Conservation (phyloP, 2,113 vertebrate genomes). For the Euleptes europaea region DNA sequence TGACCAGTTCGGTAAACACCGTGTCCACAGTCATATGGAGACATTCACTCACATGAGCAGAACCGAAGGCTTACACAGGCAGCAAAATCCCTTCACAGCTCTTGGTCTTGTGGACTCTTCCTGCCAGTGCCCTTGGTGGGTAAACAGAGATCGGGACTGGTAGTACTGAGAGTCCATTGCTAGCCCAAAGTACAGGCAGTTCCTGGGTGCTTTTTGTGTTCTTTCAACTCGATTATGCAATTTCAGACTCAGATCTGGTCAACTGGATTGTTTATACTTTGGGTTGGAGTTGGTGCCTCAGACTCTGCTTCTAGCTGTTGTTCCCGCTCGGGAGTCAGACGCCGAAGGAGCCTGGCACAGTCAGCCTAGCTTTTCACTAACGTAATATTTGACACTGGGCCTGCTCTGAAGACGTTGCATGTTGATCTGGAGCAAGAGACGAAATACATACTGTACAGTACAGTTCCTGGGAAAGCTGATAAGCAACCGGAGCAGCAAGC, state of each 20-base stretch:
- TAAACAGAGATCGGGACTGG: neutral
- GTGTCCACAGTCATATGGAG: neutral
- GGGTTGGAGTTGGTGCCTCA: neutral
- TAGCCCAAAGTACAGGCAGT: constrained; percentile 1
- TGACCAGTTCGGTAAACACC: neutral
- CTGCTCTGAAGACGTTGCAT: neutral
- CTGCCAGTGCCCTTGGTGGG: neutral
- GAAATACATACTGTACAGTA: constrained; percentile 30
- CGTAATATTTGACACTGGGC: constrained; percentile 9
- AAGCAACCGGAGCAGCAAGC: neutral
- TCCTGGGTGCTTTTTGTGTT: neutral
- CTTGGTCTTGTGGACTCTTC: neutral
- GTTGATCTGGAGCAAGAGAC: neutral
- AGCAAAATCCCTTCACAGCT: neutral
- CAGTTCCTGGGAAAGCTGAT: constrained; percentile 3
- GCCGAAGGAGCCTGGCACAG: neutral
- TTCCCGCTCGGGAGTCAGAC: neutral
- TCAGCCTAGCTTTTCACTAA: neutral
- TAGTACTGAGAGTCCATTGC: neutral
- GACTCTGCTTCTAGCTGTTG: neutral
- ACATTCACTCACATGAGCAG: neutral
- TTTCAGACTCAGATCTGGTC: constrained; percentile 5
- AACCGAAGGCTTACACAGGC: neutral
- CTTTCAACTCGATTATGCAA: constrained; percentile 20
- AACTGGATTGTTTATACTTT: constrained; percentile 7